Evolutionary conservation across 2,113 vertebrate genomes (phyloP), one percentile per base, ranked within the genome.

Genomic region (Gorsachius goisagi): DNA sequence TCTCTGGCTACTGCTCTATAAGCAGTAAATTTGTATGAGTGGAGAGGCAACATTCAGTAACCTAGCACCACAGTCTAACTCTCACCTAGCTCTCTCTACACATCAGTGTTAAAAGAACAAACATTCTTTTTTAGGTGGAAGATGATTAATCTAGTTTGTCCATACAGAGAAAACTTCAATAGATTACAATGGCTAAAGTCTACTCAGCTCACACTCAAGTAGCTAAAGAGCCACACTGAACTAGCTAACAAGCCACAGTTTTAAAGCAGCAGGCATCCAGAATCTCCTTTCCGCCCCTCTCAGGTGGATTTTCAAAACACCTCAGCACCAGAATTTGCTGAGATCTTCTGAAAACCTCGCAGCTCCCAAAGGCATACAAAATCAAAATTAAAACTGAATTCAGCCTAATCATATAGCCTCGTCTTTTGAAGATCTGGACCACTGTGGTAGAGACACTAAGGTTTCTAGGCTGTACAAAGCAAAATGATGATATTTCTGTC

Each of bases 361-460:
- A 80, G 30, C 21, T 93, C n/a, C n/a, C 50, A 84, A 11, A 56
- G 23, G 20, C 44, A 72, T 44, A 74, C 15, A 78, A 87, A 89
- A 83, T 24, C 15, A 60, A 89, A 96, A 84, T 75, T 45, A 81
- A 75, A 90, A 56, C 47, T 64, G 27, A 89, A 78, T 67, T 68
- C 37, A 71, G 49, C 14, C 73, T 90, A n/a, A 81, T 49, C n/a
- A 69, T 15, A 80, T 2, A 75, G 64, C 7, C 21, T 62, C 60
- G 71, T 94, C 55, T 78, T 92, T 56, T 75, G 52, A 94, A 91
- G 24, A 78, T 90, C 78, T 93, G 89, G 67, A 78, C 64, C 85
- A 85, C 68, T 90, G 75, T 78, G 33, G 33, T 75, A 93, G 77
- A 95, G 80, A 97, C 17, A 58, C 26, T 87, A 71, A 15, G 7